Conservation (phyloP, 1,140 invertebrate genomes). For the Anadara kagoshimensis region DNA sequence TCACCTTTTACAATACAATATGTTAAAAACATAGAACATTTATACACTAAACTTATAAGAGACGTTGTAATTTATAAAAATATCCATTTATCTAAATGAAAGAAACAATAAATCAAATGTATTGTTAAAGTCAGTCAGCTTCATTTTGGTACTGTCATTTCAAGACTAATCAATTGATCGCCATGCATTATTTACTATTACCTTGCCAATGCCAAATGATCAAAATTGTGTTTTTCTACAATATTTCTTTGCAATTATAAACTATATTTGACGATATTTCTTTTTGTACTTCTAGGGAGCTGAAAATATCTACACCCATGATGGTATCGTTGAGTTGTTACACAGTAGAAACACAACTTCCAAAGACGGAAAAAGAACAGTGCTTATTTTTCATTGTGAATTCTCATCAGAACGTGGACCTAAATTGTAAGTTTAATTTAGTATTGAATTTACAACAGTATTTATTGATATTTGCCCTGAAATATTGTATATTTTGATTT, state of each 20-base stretch:
- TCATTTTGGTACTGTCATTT: background rate
- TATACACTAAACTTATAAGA: too few species aligned
- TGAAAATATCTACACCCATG: slow-evolving; percentile 16
- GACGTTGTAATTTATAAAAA: too few species aligned
- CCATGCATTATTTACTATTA: background rate
- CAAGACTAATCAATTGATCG: background rate
- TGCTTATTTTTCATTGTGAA: slow-evolving; percentile 98
- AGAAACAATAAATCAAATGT: too few species aligned
- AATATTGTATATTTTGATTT: too few species aligned
- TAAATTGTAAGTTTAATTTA: slow-evolving; percentile 81
- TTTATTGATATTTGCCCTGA: too few species aligned
- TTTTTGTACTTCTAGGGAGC: slow-evolving; percentile 22
- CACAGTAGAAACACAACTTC: background rate
- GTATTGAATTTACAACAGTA: too few species aligned
- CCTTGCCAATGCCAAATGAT: background rate
- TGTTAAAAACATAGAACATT: background rate
- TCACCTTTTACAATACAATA: background rate
- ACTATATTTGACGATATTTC: background rate
- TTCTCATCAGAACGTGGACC: slow-evolving; percentile 96
- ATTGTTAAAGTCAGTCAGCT: background rate
- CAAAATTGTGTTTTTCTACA: background rate
- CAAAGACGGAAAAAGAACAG: slow-evolving; percentile 56
- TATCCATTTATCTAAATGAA: too few species aligned
- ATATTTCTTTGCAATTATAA: background rate
- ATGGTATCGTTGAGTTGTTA: background rate